These are phyloP conservation scores for Rhinichthys osculus DNA, from an alignment of 2,797 vertebrate species.

Conservation along the genomic window DNA sequence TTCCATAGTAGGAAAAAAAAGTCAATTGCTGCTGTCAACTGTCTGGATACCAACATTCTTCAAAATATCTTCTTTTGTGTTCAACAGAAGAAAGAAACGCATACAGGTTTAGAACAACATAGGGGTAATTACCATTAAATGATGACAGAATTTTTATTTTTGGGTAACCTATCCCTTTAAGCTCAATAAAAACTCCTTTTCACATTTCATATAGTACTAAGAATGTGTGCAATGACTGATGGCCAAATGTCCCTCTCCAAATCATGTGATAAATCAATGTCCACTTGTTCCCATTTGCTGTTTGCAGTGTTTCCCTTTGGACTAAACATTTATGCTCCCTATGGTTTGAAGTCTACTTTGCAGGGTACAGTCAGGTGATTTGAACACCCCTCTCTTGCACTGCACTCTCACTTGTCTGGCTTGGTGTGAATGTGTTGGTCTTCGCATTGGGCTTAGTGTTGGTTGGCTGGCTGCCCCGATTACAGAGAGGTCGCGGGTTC, in stretches of 20 bases:
- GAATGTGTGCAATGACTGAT: background rate
- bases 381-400: conserved; percentile 61
- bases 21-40: background rate
- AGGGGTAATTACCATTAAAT: background rate
- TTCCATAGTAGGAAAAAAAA: background rate
- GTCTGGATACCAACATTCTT: background rate
- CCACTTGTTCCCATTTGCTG: conserved; percentile 66
- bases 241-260: background rate
- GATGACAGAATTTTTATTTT: background rate
- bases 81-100: background rate
- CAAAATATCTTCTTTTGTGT: no score
- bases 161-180: background rate
- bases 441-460: conserved; percentile 72
- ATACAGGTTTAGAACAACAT: background rate
- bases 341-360: conserved; percentile 6
- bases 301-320: conserved; percentile 52
- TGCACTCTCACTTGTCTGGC: conserved; percentile 62
- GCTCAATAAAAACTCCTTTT: background rate
- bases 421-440: conserved; percentile 73
- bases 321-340: background rate
- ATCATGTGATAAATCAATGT: background rate
- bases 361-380: background rate
- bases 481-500: conserved; percentile 75
- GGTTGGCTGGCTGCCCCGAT: conserved; percentile 65
- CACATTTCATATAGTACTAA: background rate